These are phyloP conservation scores for Euclidia mi DNA, from an alignment of 2,888 invertebrate genomes.

Conservation along the genomic window DNA sequence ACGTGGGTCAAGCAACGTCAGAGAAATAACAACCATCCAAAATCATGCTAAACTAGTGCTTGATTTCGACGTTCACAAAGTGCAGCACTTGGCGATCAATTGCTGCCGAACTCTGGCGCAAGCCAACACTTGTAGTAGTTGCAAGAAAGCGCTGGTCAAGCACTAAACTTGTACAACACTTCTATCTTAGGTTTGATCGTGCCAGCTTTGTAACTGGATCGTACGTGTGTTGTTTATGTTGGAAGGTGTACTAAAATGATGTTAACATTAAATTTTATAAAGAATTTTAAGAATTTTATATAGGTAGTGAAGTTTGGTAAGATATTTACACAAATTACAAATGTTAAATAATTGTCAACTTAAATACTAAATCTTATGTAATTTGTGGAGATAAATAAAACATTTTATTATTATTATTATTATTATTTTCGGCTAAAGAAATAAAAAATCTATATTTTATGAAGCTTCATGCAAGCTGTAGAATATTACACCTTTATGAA, in stretches of 20 bases:
- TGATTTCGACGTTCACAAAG: conserved; percentile 32
- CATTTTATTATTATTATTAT: no score
- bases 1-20: conserved; percentile 1
- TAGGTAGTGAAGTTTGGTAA: no score
- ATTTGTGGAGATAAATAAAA: no score
- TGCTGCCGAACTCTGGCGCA: conserved; percentile 44
- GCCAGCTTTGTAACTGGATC: conserved; percentile 26
- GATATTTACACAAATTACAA: no score
- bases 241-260: not conserved
- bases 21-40: conserved; percentile 22
- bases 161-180: conserved; percentile 53
- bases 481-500: no score
- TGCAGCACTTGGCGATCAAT: conserved; percentile 50
- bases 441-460: no score
- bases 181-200: conserved; percentile 47
- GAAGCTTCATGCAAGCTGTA: no score
- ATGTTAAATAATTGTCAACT: no score
- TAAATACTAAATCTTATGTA: no score
- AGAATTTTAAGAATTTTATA: no score
- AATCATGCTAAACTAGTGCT: conserved; percentile 33
- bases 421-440: no score
- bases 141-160: conserved; percentile 56
- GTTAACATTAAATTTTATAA: not conserved
- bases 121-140: conserved; percentile 34
- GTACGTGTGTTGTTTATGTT: conserved; percentile 30